Evolutionary conservation across 2,888 invertebrate genomes (phyloP).

Genomic region (Malachius bipustulatus): DNA sequence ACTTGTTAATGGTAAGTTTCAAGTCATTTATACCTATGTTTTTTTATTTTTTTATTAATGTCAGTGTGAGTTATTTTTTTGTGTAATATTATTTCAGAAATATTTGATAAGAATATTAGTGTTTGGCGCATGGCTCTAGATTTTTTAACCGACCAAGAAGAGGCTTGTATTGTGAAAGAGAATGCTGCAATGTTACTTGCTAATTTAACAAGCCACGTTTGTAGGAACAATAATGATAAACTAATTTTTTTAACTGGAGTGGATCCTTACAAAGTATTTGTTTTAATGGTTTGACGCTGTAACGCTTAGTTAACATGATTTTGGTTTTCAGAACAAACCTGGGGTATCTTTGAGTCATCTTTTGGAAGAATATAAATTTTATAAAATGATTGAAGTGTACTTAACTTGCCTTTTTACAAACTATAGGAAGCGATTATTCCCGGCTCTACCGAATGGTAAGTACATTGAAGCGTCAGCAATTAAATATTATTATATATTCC

Average conservation of each 20-base stretch:
- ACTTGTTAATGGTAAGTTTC: constrained; percentile 30
- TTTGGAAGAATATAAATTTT: constrained; percentile 29
- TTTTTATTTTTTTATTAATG: too few species aligned
- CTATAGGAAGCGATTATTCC: constrained; percentile 12
- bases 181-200: constrained; percentile 42
- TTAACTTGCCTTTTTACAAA: constrained; percentile 24
- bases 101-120: constrained; percentile 28
- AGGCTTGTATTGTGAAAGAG: constrained; percentile 43
- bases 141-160: constrained; percentile 37
- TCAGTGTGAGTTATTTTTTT: too few species aligned
- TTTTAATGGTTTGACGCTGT: constrained; percentile 3
- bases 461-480: too few species aligned
- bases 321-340: constrained; percentile 5
- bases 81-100: constrained; percentile 15
- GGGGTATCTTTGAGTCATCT: constrained; percentile 16
- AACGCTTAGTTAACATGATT: constrained; percentile 14
- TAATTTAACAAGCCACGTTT: constrained; percentile 34
- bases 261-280: constrained; percentile 4
- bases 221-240: neutral
- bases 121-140: constrained; percentile 31
- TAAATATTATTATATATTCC: too few species aligned
- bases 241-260: neutral
- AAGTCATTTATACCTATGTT: constrained; percentile 16
- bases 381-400: constrained; percentile 23
- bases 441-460: neutral